Percentiles rank a stretch among this genome's conserved stretches.
Conservation (phyloP, 2,888 invertebrate species). For the Tyria jacobaeae region DNA sequence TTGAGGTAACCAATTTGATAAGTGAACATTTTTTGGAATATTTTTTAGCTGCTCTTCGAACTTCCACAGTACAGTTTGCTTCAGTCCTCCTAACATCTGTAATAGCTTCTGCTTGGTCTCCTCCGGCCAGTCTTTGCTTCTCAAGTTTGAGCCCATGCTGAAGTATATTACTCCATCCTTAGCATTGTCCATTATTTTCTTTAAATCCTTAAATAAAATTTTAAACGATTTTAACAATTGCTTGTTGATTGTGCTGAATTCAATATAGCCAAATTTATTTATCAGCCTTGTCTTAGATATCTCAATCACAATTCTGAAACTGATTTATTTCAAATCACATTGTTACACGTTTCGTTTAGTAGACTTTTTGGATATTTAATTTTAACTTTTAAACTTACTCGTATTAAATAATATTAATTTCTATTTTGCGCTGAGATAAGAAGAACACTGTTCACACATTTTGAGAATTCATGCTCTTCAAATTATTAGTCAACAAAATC, state of each 20-base stretch:
- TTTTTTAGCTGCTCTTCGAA: constrained; percentile 13
- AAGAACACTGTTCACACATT: too few relatives aligned
- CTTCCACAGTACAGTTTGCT: constrained; percentile 46
- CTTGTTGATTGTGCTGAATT: neutral
- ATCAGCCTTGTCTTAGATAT: too few relatives aligned
- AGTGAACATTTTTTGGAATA: constrained; percentile 14
- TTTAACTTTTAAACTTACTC: too few relatives aligned
- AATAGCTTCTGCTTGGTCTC: constrained; percentile 62
- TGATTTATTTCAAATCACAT: too few relatives aligned
- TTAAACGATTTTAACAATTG: neutral
- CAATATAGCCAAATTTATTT: neutral
- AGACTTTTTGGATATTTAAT: too few relatives aligned
- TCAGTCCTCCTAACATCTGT: constrained; percentile 69
- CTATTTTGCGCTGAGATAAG: too few relatives aligned
- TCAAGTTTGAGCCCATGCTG: constrained; percentile 79
- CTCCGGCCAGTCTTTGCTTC: constrained; percentile 66
- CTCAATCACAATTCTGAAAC: too few relatives aligned
- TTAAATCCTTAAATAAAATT: constrained; percentile 59
- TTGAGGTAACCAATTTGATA: constrained; percentile 12
- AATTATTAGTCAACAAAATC: neutral
- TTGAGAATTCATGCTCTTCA: too few relatives aligned
- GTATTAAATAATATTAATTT: too few relatives aligned
- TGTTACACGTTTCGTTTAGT: too few relatives aligned
- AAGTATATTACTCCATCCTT: constrained; percentile 81
- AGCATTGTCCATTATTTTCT: constrained; percentile 72